Percentiles rank a stretch among this genome's conserved stretches.
These are phyloP conservation scores for Acanthochromis polyacanthus DNA, from an alignment of 2,113 vertebrate genomes.

Conservation along the genomic window DNA sequence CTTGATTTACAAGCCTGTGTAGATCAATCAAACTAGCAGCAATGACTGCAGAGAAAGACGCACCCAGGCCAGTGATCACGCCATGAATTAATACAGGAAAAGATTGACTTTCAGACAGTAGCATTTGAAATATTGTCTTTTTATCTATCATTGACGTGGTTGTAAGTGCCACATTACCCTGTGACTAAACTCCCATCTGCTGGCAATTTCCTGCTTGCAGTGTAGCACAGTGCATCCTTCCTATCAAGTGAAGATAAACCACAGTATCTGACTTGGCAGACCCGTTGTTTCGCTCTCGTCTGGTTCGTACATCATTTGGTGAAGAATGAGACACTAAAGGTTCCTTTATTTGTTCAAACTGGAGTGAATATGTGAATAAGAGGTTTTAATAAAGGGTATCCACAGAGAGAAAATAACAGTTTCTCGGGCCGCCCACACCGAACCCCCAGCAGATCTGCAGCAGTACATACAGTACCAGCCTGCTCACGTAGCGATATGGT, in stretches of 20 bases:
- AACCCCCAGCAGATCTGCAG: constrained; percentile 45
- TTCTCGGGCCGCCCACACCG: constrained; percentile 55
- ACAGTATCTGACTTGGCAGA: constrained; percentile 1
- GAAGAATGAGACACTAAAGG: constrained; percentile 14
- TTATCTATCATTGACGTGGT: neutral
- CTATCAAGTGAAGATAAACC: constrained; percentile 21
- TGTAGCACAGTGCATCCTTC: neutral
- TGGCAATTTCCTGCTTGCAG: neutral
- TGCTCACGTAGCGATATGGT: constrained; percentile 47
- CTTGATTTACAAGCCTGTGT: neutral
- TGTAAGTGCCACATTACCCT: neutral
- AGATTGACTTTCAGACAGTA: constrained; percentile 7
- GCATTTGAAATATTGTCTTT: neutral
- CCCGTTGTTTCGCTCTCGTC: neutral
- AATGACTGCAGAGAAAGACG: neutral
- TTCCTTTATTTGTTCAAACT: constrained; percentile 40
- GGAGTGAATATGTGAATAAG: constrained; percentile 30
- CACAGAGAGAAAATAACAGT: constrained; percentile 47
- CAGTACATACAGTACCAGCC: constrained; percentile 30
- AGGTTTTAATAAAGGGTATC: constrained; percentile 53
- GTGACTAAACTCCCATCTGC: constrained; percentile 15
- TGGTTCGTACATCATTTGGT: neutral
- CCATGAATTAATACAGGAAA: neutral
- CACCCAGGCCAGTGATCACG: neutral
- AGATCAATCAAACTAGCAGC: neutral